phyloP scores from a whole-genome alignment of 1,140 invertebrate species.

The Ruditapes philippinarum region DNA sequence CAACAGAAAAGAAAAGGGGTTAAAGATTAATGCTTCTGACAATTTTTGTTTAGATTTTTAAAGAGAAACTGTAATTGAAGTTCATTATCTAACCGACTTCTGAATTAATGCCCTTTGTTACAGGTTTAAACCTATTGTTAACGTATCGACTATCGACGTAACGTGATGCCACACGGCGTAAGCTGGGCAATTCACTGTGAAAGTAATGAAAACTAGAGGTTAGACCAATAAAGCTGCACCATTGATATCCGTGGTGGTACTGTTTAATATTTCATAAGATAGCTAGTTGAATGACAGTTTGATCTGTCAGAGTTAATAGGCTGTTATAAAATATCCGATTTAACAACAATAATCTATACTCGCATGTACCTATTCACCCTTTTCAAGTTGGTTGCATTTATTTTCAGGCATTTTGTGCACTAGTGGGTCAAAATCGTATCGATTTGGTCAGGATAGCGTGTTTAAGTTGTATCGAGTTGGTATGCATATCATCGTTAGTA shows the following conservation, averaged over 20 bases:
- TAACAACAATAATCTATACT: background rate
- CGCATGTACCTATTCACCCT: background rate
- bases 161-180: background rate
- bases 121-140: background rate
- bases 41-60: background rate
- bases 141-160: background rate
- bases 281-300: background rate
- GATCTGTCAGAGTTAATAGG: background rate
- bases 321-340: background rate
- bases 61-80: background rate
- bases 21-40: constrained; percentile 1
- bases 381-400: too few species aligned
- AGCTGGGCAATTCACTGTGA: background rate
- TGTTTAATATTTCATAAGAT: constrained; percentile 19
- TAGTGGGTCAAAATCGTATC: too few species aligned
- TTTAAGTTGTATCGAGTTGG: too few species aligned
- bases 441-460: too few species aligned
- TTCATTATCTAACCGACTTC: background rate
- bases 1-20: background rate
- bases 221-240: background rate
- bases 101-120: background rate
- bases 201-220: background rate
- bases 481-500: too few species aligned
- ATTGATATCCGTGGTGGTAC: background rate
- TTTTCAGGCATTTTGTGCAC: too few species aligned